These are phyloP conservation scores for Galleria mellonella DNA, from an alignment of 1,140 invertebrate species.

Conservation along the genomic window DNA sequence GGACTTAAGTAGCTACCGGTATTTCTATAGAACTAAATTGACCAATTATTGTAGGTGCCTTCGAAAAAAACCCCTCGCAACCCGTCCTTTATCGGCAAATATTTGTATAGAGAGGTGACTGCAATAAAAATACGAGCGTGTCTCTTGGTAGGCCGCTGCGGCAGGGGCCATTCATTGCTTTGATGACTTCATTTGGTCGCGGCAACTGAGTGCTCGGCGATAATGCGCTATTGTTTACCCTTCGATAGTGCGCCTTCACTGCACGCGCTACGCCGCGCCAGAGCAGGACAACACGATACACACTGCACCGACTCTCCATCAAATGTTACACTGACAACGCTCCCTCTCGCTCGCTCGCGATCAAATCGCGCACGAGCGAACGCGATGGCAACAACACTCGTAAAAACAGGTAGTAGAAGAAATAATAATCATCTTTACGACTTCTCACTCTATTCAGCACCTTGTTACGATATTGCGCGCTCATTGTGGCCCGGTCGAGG, in stretches of 20 bases:
- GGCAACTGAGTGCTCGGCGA: constrained; percentile 54
- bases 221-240: constrained; percentile 73
- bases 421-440: constrained; percentile 76
- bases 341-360: constrained; percentile 37
- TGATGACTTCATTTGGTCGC: constrained; percentile 71
- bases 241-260: constrained; percentile 62
- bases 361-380: constrained; percentile 16
- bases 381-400: constrained; percentile 43
- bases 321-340: constrained; percentile 32
- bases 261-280: constrained; percentile 54
- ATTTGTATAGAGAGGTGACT: constrained; percentile 61
- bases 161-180: constrained; percentile 63
- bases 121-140: constrained; percentile 66
- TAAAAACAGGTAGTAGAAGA: constrained; percentile 76
- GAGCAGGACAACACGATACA: constrained; percentile 48
- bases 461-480: constrained; percentile 73
- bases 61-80: constrained; percentile 26
- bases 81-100: constrained; percentile 45
- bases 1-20: constrained; percentile 1
- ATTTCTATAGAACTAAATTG: constrained; percentile 26
- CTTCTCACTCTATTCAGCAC: constrained; percentile 76
- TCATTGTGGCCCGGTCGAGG: constrained; percentile 66
- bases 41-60: constrained; percentile 23
- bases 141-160: constrained; percentile 49
- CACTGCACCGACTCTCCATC: constrained; percentile 26